Evolutionary conservation across 2,888 invertebrate species (phyloP), one percentile per base, ranked within the genome.

Genomic region (Lasioglossum pauxillum): DNA sequence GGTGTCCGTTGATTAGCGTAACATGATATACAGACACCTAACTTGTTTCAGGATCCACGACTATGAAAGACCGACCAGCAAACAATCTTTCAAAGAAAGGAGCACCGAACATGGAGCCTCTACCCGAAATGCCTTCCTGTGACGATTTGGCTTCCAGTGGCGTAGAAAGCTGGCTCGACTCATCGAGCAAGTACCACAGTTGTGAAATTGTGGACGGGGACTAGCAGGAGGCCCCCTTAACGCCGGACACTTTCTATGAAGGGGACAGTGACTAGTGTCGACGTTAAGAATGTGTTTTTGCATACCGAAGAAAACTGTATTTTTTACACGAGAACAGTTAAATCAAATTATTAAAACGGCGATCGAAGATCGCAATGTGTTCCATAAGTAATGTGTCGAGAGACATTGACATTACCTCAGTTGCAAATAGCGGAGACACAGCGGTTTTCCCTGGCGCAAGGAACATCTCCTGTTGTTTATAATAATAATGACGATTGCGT

Each of bases 181-280:
- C 97, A 0, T 97, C 97, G 82, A 97, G 97, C 60, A 97, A 97
- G 92, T 97, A 97, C 93, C 97, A 97, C 93, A 97, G 97, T 93
- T 97, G 97, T 91, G 97, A 97, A 95, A 96, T 97, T 23, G 97
- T 97, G 0, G 97, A 97, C 89, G 96, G 96, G 83, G 96, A 96
- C 88, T 96, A 96, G 82, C 91, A 88, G 80, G 80, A 89, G 80
- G 91, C 82, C 75, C 82, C 88, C 57, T 79, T 85, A 75, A 85
- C 80, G 80, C 80, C 77, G 35, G 85, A 80, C 74, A 85, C 85
- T 1, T 85, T 80, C 10, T 85, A 77, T 85, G 85, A 85, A n/a
- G 77, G 64, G 5, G 79, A 85, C 31, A 84, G 84, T 46, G 84
- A 84, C 14, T 85, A 85, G 79, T 84, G 75, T 49, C 64, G 53